Conservation (phyloP, 2,888 invertebrate genomes). For the Choristoneura rosaceana region DNA sequence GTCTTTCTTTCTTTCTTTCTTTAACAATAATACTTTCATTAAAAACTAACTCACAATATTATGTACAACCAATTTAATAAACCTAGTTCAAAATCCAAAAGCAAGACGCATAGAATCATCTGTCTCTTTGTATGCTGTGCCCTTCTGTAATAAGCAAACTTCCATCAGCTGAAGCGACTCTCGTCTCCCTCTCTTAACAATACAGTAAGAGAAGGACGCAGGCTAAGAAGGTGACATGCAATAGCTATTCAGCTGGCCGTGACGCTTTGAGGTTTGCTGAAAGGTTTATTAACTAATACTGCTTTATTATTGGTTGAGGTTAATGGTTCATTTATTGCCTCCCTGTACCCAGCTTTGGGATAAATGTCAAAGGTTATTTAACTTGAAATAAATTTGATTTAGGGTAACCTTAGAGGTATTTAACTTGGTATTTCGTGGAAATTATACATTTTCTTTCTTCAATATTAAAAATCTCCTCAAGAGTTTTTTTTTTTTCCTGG, state of each 20-base stretch:
- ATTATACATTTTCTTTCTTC: too few relatives aligned
- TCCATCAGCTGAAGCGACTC: constrained; percentile 8
- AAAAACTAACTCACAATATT: too few relatives aligned
- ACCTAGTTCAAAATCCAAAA: background rate
- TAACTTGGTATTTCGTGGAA: too few relatives aligned
- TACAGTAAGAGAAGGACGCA: constrained; percentile 10
- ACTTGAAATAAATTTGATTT: background rate
- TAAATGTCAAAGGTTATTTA: background rate
- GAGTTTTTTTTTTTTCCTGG: too few relatives aligned
- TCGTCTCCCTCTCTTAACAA: constrained; percentile 13
- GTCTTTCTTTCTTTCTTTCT: too few relatives aligned
- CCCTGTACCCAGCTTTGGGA: background rate
- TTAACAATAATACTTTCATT: too few relatives aligned
- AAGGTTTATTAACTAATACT: constrained; percentile 28
- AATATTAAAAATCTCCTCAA: too few relatives aligned
- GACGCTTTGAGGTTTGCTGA: constrained; percentile 54
- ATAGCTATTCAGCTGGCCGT: constrained; percentile 55
- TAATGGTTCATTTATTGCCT: background rate
- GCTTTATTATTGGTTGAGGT: background rate
- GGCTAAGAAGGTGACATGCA: constrained; percentile 29
- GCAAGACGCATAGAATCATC: background rate
- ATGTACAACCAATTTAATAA: too few relatives aligned
- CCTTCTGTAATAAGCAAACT: constrained; percentile 1
- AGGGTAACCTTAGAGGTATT: background rate
- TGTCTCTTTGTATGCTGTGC: constrained; percentile 9